Base-by-base conservation (phyloP, 2,797 vertebrate species). In the Atherinosoma microstoma region DNA sequence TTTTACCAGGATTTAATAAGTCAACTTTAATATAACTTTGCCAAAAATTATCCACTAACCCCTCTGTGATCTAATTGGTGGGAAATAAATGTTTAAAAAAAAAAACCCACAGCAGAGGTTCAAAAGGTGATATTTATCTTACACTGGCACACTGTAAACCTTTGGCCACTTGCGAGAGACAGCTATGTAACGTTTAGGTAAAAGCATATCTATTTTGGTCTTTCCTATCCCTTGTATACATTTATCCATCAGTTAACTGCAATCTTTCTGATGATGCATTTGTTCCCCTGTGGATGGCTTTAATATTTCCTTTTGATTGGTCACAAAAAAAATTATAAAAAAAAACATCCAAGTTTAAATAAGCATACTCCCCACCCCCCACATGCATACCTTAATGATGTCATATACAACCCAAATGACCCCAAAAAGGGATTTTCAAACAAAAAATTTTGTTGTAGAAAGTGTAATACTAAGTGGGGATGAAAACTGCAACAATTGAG, bases 371-470 rank as follows among this genome's bases (percentile, higher is more conserved):
- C 67, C 86, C 67, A 64, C 76, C 84, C 54, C 51, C 67, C 71
- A 91, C 72, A 87, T 80, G 79, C 87, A 90, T 92, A 88, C 88
- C 83, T 79, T 68, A 64, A 59, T 73, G 71, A 82, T 75, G 74
- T 32, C 87, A 85, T 85, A 75, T 89, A 91, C 68, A 88, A 70
- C 63, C 73, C 63, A 36, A 67, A 70, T 68, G 79, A 62, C 64
- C 58, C 60, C 60, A 40, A 67, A 82, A 76, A 42, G 18, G 20
- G 9, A 47, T 64, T 76, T 78, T 63, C 10, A 70, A 84, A 84
- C 40, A 36, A 32, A 66, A 66, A 80, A 62, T 85, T 87, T 79
- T 67, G 3, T 49, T 38, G 80, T 84, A 70, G 88, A 84, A 85
- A 84, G 79, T 84, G 82, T 87, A 87, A 89, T 83, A 84, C 82